Percentiles rank a stretch among this genome's conserved stretches.
Conservation (phyloP, 2,113 vertebrate species). For the Macrotis lagotis region DNA sequence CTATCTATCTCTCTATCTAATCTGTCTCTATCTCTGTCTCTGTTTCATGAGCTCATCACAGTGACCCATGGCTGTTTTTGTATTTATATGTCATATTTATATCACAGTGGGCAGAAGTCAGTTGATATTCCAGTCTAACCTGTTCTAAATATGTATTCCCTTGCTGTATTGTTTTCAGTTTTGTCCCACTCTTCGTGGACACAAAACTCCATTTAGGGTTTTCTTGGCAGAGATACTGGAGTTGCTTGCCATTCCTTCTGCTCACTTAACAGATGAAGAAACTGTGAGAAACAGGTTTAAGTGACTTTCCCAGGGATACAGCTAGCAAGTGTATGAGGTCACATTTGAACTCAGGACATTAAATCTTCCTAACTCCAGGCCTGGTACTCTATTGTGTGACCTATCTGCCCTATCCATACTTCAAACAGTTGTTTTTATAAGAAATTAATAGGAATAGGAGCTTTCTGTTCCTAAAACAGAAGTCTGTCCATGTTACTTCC, state of each 20-base stretch:
- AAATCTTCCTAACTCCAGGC: neutral
- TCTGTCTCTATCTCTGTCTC: no score
- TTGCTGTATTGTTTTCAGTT: neutral
- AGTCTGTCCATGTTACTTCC: neutral
- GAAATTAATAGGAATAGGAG: neutral
- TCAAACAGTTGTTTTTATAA: neutral
- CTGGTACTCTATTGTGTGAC: neutral
- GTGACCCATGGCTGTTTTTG: neutral
- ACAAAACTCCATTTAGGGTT: neutral
- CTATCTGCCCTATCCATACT: neutral
- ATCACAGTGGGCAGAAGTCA: neutral
- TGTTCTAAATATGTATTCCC: neutral
- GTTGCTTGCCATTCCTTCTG: neutral
- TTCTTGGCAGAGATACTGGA: neutral
- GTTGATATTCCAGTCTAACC: neutral
- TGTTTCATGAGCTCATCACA: neutral
- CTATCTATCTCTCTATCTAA: no score
- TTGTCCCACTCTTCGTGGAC: neutral
- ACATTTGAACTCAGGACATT: neutral
- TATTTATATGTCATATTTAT: neutral
- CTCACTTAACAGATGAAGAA: neutral
- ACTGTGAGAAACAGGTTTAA: neutral
- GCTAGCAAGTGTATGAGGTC: neutral
- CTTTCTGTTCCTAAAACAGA: neutral
- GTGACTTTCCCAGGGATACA: neutral